These are phyloP conservation scores for Mustelus asterias DNA, from an alignment of 2,113 vertebrate genomes.

Conservation along the genomic window DNA sequence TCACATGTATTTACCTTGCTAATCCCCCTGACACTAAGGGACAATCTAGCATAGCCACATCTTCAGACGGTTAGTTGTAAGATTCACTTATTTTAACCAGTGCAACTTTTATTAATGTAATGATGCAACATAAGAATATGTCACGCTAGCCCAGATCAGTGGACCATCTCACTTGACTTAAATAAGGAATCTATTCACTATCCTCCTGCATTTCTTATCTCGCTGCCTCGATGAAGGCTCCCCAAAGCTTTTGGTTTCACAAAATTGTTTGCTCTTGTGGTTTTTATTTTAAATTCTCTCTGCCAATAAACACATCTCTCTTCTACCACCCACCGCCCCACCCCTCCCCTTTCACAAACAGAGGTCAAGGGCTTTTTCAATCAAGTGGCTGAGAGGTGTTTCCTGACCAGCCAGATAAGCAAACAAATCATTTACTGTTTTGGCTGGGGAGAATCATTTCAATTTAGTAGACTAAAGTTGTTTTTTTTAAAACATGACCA, in stretches of 20 bases:
- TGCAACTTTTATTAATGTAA: neutral
- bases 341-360: neutral
- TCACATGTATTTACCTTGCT: too few species aligned
- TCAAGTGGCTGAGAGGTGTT: neutral
- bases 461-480: neutral
- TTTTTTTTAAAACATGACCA: neutral
- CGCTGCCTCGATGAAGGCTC: neutral
- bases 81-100: neutral
- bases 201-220: neutral
- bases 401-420: neutral
- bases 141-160: neutral
- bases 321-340: too few species aligned
- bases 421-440: neutral
- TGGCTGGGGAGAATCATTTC: neutral
- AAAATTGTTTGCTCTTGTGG: neutral
- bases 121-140: neutral
- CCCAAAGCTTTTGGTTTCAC: neutral
- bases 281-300: neutral
- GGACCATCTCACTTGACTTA: neutral
- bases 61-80: neutral
- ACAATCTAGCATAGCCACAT: too few species aligned
- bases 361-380: neutral
- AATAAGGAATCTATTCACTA: neutral
- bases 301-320: neutral
- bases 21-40: too few species aligned